Conservation (phyloP, 2,888 invertebrate genomes). For the Drosophila austrosaltans region DNA sequence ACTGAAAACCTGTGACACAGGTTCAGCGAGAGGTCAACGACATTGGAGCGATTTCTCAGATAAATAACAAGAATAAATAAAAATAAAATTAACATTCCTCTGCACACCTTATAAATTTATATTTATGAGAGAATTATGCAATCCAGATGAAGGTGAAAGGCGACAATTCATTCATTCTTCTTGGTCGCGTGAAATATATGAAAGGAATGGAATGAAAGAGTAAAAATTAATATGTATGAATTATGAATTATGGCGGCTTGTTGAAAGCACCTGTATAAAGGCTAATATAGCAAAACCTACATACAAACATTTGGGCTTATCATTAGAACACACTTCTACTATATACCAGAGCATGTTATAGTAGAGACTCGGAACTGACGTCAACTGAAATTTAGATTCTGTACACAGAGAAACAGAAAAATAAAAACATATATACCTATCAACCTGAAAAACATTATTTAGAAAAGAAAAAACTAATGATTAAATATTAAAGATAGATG, state of each 20-base stretch:
- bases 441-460: background rate
- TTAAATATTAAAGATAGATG: too few species aligned
- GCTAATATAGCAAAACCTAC: background rate
- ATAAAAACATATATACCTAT: too few species aligned
- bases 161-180: background rate
- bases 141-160: background rate
- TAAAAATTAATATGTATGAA: background rate
- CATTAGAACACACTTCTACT: background rate
- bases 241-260: background rate
- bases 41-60: background rate
- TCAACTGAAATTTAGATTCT: slow-evolving; percentile 1
- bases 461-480: background rate
- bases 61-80: slow-evolving; percentile 4
- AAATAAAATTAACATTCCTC: background rate
- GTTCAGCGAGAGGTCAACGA: background rate
- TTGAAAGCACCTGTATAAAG: slow-evolving; percentile 3
- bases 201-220: background rate
- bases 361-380: background rate
- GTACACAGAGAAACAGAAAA: background rate
- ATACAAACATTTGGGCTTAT: background rate
- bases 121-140: background rate
- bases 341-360: background rate
- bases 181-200: background rate
- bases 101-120: background rate
- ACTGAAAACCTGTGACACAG: slow-evolving; percentile 3